Evolutionary conservation across 2,888 invertebrate species (phyloP), one percentile per base, ranked within the genome.

Genomic region (Platycheirus rosarum): DNA sequence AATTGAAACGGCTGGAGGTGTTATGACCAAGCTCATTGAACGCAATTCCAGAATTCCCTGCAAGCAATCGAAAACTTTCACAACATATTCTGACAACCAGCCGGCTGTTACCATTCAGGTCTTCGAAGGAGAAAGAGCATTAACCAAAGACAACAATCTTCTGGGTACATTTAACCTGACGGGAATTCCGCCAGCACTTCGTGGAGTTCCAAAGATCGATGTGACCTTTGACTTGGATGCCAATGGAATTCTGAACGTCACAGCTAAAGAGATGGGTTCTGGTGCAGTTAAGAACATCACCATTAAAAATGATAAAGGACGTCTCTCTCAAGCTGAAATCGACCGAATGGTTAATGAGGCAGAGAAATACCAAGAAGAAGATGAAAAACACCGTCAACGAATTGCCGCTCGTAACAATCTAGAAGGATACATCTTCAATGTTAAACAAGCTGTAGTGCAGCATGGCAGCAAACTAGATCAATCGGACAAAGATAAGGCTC

Each of bases 161-260:
- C 93, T 99, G 82, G 98, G 98, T 73, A 98, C 97, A 89, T 99
- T 99, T 91, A 97, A 98, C 90, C 93, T 99, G 63, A 95, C 96
- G 6, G 98, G 98, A 32, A 98, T 98, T 88, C 97, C 98, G 0
- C 98, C 98, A n/a, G 96, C 96, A 89, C 98, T 94, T 74, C 95
- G 94, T 84, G 98, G 94, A 88, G 97, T 95, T 84, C 97, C 94
- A 84, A 96, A 93, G 91, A 97, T 94, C 91, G 98, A 96, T 88
- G 95, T 96, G 18, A 96, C 95, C 44, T 96, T 96, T 88, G 90
- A 90, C 60, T 93, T 95, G 87, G 98, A 98, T 87, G 97, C 97
- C 57, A 98, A 99, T 90, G 98, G 98, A 88, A 98, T 98, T 90
- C 91, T 98, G 82, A 97, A 96, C 88, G 97, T 97, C 1, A 93